Evolutionary conservation across 2,888 invertebrate genomes (phyloP).

Genomic region (Drosophila austrosaltans): DNA sequence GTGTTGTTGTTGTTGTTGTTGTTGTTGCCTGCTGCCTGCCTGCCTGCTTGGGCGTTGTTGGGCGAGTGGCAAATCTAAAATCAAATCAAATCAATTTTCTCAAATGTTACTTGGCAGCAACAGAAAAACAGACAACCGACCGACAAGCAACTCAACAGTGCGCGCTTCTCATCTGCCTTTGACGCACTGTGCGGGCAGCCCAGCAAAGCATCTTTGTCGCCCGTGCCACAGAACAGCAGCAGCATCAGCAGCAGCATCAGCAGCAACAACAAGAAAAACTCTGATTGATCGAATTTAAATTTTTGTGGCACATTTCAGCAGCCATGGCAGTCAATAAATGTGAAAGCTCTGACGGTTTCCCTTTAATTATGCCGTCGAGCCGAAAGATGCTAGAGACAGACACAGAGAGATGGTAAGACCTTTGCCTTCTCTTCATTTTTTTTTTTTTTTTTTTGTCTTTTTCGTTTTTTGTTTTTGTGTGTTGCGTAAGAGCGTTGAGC

Average conservation of each 20-base stretch:
- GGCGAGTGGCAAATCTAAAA: constrained; percentile 75
- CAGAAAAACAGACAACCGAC: constrained; percentile 28
- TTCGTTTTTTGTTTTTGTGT: neutral
- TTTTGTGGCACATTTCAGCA: constrained; percentile 73
- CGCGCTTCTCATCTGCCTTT: constrained; percentile 46
- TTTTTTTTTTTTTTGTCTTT: neutral
- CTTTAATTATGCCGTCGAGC: constrained; percentile 58
- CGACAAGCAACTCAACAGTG: constrained; percentile 21
- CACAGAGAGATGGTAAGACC: neutral
- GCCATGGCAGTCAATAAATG: constrained; percentile 55
- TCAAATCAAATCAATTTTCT: constrained; percentile 77
- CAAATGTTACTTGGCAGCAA: constrained; percentile 67
- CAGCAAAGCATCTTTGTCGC: constrained; percentile 6
- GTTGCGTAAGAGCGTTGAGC: constrained; percentile 3
- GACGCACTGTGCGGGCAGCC: constrained; percentile 37
- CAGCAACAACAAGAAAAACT: constrained; percentile 6
- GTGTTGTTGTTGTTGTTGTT: constrained; percentile 2
- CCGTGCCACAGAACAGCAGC: neutral
- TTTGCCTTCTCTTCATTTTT: neutral
- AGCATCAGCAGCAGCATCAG: neutral
- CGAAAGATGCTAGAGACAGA: neutral
- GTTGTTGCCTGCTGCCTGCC: neutral
- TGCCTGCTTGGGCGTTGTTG: constrained; percentile 36
- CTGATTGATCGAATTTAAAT: constrained; percentile 77
- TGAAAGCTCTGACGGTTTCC: constrained; percentile 48